Evolutionary conservation across 2,888 invertebrate species (phyloP).

Genomic region (Tetramorium bicarinatum): DNA sequence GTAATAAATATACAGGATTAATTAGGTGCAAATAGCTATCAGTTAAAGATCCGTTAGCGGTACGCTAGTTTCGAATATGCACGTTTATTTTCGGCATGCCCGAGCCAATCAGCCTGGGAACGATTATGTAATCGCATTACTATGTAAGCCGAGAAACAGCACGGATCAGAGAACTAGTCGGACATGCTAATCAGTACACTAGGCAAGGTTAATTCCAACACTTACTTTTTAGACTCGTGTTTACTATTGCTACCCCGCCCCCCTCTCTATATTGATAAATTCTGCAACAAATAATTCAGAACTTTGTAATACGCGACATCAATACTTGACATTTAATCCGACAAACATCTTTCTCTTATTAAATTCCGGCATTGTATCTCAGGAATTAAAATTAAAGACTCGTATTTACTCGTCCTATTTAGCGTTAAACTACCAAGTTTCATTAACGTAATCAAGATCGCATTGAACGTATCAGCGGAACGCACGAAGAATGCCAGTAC

Average conservation of each 20-base stretch:
- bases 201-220: slow-evolving; percentile 51
- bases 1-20: slow-evolving; percentile 29
- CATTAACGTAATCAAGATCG: neutral
- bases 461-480: neutral
- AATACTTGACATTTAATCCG: neutral
- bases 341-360: neutral
- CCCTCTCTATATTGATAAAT: neutral
- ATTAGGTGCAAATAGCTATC: slow-evolving; percentile 42
- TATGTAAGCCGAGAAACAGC: slow-evolving; percentile 38
- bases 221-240: slow-evolving; percentile 53
- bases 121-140: slow-evolving; percentile 52
- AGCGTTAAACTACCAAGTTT: neutral
- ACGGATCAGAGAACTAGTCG: slow-evolving; percentile 19
- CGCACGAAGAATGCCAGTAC: neutral
- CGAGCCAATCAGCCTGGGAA: slow-evolving; percentile 20
- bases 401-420: neutral
- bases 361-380: neutral
- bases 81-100: slow-evolving; percentile 30
- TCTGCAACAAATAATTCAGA: slow-evolving; percentile 12
- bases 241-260: neutral
- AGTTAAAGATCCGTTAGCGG: neutral
- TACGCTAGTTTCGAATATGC: neutral
- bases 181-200: slow-evolving; percentile 26
- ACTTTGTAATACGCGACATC: neutral
- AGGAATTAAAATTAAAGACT: neutral